Evolutionary conservation across 2,113 vertebrate species (phyloP).

Genomic region (Gopherus flavomarginatus): DNA sequence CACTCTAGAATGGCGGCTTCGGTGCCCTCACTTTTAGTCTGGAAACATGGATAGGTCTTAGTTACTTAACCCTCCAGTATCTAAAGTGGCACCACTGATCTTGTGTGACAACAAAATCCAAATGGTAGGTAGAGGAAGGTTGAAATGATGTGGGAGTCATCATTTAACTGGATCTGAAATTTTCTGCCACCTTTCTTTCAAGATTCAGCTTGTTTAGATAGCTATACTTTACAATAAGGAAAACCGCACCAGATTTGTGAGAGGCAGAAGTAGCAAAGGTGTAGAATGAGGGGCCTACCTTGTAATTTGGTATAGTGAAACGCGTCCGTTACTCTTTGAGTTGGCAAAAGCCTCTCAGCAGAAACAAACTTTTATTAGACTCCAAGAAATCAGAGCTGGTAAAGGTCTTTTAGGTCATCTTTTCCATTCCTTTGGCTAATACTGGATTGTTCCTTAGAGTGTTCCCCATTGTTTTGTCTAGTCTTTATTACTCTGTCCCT

Average conservation of each 20-base stretch:
- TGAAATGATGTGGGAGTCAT: background rate
- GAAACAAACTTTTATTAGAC: background rate
- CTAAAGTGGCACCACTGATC: background rate
- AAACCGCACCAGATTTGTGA: background rate
- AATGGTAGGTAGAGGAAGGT: background rate
- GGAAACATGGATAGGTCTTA: constrained; percentile 22
- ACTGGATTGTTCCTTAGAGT: background rate
- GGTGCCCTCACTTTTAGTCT: constrained; percentile 24
- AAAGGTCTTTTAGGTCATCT: background rate
- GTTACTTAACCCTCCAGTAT: background rate
- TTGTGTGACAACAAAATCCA: background rate
- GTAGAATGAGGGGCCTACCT: background rate
- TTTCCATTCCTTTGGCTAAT: background rate
- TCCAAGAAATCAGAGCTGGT: background rate
- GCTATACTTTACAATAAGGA: background rate
- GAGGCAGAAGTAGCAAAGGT: background rate
- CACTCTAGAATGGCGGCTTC: background rate
- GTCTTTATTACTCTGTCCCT: background rate
- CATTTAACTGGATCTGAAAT: background rate
- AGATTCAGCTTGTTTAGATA: background rate
- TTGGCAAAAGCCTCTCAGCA: background rate
- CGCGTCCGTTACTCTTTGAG: background rate
- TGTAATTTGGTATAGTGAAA: background rate
- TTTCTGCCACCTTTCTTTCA: background rate
- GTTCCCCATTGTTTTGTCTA: background rate